These are phyloP conservation scores for Carcharodon carcharias DNA, from an alignment of 2,797 vertebrate species.

Conservation along the genomic window DNA sequence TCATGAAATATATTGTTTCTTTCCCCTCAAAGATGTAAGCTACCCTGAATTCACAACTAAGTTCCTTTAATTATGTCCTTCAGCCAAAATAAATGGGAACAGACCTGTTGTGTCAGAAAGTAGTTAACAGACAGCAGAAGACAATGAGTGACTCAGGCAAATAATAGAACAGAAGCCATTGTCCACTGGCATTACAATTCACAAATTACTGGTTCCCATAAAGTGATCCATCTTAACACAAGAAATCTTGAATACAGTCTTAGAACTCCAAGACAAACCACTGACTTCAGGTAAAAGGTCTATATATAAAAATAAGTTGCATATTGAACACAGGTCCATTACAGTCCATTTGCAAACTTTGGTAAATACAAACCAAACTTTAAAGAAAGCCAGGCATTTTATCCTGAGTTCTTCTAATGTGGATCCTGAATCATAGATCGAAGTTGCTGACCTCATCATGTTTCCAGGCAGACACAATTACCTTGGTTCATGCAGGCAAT, in stretches of 20 bases:
- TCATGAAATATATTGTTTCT: not conserved
- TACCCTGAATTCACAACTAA: not conserved
- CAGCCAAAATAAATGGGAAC: not conserved
- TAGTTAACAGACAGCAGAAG: not conserved
- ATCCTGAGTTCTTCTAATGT: not conserved
- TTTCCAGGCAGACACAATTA: not conserved
- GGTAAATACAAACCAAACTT: not conserved
- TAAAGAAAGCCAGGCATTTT: not conserved
- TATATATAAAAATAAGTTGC: not conserved
- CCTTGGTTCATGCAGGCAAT: not conserved
- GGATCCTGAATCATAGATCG: not conserved
- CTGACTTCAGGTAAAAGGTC: not conserved
- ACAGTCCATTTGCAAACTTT: not conserved
- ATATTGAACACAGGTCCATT: not conserved
- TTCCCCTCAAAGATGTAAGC: not conserved
- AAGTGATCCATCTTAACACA: not conserved
- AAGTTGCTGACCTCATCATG: not conserved
- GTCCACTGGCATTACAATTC: not conserved
- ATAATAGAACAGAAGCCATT: not conserved
- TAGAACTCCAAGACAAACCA: not conserved
- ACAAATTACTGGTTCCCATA: not conserved
- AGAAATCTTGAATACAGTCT: not conserved
- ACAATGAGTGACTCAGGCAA: not conserved
- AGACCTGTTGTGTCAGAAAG: not conserved
- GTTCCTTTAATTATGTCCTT: not conserved